Evolutionary conservation across 2,797 vertebrate species (phyloP), one percentile per base, ranked within the genome.

Genomic region (Megaceryle alcyon): DNA sequence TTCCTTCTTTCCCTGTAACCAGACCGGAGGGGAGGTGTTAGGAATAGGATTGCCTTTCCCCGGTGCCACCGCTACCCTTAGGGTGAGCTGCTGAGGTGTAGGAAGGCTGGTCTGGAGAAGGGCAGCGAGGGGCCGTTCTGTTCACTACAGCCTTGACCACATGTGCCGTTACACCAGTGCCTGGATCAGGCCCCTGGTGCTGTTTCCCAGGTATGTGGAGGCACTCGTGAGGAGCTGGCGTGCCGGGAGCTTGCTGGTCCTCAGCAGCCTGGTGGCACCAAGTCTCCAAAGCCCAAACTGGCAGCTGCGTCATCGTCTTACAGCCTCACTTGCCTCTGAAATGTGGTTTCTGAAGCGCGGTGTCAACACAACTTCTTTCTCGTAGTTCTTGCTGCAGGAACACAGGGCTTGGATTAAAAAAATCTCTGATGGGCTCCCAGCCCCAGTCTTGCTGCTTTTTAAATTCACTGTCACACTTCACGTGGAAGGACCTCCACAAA

Each of bases 401-500:
- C 1, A 0, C 1, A 0, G 53, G 46, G 46, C 14, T 49, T 4
- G 5, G 29, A 48, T 66, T 66, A 20, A 56, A 61, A 41, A 18
- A 23, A 12, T 48, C 48, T 2, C 21, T 2, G 9, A 8, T 31
- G 39, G 35, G 28, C 20, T n/a, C 37, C 3, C 0, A 0, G 35
- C 49, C 41, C 2, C 1, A 53, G 13, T n/a, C 33, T 2, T 46
- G 26, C 37, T 59, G 15, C 18, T 70, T 14, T 10, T 44, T 69
- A 4, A 1, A 1, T 28, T 72, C 21, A 7, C 60, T 8, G 43
- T 39, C 41, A 14, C 12, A 29, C 4, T 5, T 49, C n/a, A 19
- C 1, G 29, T 15, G n/a, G 31, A 66, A 39, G 48, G 39, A n/a
- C 14, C 48, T 26, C 23, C 0, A 7, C 29, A 14, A 4, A 60